Percentiles rank a stretch among this genome's conserved stretches.
Conservation (phyloP, 2,888 invertebrate species). For the Drosophila mayaguana region DNA sequence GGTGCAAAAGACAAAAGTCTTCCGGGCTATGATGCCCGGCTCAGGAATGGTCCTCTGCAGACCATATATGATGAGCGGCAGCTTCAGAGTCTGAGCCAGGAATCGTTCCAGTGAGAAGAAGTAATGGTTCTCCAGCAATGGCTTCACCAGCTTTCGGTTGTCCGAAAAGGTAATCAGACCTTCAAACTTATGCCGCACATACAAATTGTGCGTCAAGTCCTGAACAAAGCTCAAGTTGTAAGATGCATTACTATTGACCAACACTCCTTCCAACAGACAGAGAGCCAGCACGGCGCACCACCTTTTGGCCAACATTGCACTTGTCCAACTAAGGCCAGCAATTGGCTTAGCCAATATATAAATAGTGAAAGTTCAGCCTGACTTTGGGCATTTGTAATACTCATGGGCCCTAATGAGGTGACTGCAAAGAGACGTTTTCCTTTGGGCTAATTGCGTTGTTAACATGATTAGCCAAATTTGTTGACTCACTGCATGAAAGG, state of each 20-base stretch:
- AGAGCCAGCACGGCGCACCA: conserved; percentile 5
- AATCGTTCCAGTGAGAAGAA: conserved; percentile 30
- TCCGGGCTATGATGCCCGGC: background rate
- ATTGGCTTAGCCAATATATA: background rate
- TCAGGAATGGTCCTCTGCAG: conserved; percentile 11
- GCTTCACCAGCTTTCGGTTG: background rate
- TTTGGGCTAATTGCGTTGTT: background rate
- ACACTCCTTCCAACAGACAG: conserved; percentile 1
- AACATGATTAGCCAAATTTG: background rate
- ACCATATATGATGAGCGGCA: conserved; percentile 43
- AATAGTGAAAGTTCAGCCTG: background rate
- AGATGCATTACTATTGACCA: background rate
- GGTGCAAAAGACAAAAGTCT: conserved; percentile 29
- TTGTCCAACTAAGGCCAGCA: conserved; percentile 10
- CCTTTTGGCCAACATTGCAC: conserved; percentile 19
- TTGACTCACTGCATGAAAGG: background rate
- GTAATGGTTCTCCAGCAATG: background rate
- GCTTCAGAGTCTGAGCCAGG: conserved; percentile 25
- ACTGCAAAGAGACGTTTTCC: background rate
- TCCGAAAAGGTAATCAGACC: conserved; percentile 29
- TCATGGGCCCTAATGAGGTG: conserved; percentile 12
- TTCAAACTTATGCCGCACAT: conserved; percentile 15
- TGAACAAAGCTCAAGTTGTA: conserved; percentile 23
- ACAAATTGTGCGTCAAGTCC: conserved; percentile 17
- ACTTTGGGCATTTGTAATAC: background rate